Evolutionary conservation across 35 echinoderm and acorn worm species (phyloP), one percentile per base, ranked within the genome.

Genomic region (Heliocidaris tuberculata): DNA sequence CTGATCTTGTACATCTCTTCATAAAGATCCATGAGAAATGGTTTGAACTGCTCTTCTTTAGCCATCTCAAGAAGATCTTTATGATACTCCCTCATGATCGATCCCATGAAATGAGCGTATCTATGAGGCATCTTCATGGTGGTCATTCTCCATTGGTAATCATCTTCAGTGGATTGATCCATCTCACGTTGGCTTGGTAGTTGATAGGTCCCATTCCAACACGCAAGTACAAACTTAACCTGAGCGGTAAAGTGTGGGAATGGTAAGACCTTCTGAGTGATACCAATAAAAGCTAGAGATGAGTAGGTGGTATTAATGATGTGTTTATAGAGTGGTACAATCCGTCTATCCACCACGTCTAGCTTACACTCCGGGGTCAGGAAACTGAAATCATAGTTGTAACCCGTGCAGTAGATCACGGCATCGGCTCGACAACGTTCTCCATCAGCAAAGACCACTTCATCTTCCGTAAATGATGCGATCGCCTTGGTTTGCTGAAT

Each of bases 371-470:
- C 96, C 31, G 95, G 70, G 4, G 70, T 88, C 49, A 99, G 86
- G 90, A 99, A 99, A 19, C 95, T 94, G 59, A 97, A 97, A 30
- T 78, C 78, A 61, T 92, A 99, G 6, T 97, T 71, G 78, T 97
- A 99, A 4, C 98, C 98, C 6, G 98, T 99, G 85, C 98, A 97
- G 31, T 95, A 95, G 54, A 99, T 93, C 49, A 99, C 90, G 7
- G 71, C 96, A 94, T 99, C 98, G n/a, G 94, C 93, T 60, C 93
- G 9, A 0, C 29, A 88, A 48, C 50, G 50, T 21, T 31, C 90
- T 15, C 95, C 98, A 95, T 99, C 95, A 9, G 91, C 49, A 65
- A 97, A 96, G 19, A 94, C 85, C 19, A 96, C 93, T 47, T 88
- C 47, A 7, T 60, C 56, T 6, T 91, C 52, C n/a, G 92, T 65